Base-by-base conservation (phyloP, 2,113 vertebrate species). In the Cyphomyrus plagiostoma region DNA sequence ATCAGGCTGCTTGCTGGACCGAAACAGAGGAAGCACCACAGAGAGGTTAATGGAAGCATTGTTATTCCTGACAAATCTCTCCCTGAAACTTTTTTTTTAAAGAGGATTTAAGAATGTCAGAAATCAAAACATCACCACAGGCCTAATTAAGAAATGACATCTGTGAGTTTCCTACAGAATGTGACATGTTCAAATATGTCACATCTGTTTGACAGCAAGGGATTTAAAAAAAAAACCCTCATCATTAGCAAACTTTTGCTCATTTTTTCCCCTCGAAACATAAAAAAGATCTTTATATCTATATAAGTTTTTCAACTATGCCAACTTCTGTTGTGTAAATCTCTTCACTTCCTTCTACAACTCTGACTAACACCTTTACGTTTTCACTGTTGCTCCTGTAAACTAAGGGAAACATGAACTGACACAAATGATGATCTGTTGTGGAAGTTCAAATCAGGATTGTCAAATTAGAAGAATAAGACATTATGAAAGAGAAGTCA, bases 111-210 rank as follows among this genome's bases (percentile, higher is more conserved):
- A 91, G 93, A 89, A 91, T 94, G 94, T 93, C 93, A 93, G 91
- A 94, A 93, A 92, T 91, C 91, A 91, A 91, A 89, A 95, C 95
- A 96, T 95, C 94, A 95, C 94, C 94, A 96, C 96, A 94, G 96
- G 93, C 96, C 97, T 98, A 98, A 98, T 98, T 98, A 98, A 97
- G 97, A 97, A 93, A 95, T 95, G 96, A 97, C 97, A 97, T 97
- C 95, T 96, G 96, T 96, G 94, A 17, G 13, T 52, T 94, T 93
- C 93, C 94, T 95, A 94, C 93, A 93, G 94, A 95, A 95, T 92
- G 93, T 95, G 94, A 95, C 95, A 95, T 94, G 96, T 94, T 95
- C 94, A 96, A 94, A 95, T 94, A 95, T 96, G 95, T 96, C 96
- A 96, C 94, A 95, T 95, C 93, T 94, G 95, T 95, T 95, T 93